Percentiles rank a stretch among this genome's conserved stretches.
Conservation (phyloP, 1,140 invertebrate genomes). For the Drosophila pseudoananassae region DNA sequence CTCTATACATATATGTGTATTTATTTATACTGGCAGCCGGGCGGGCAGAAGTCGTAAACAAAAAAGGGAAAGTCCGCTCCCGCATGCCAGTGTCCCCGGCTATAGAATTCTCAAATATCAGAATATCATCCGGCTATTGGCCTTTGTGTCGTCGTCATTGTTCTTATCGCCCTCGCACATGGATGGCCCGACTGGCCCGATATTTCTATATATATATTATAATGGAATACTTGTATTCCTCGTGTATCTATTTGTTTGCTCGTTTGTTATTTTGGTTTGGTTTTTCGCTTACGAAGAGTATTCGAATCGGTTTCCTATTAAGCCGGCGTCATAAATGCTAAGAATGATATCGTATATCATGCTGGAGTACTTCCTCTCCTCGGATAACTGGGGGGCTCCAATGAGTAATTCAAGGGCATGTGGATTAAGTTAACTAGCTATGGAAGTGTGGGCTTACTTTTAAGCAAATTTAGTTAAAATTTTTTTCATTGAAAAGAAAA, state of each 20-base stretch:
- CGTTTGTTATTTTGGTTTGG: constrained; percentile 15
- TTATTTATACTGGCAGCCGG: not conserved
- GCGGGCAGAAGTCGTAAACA: constrained; percentile 17
- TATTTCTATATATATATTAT: constrained; percentile 19
- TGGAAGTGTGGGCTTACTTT: no score
- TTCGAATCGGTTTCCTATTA: not conserved
- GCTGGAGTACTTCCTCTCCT: not conserved
- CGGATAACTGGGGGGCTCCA: not conserved
- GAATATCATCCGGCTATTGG: constrained; percentile 73
- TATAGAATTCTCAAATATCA: constrained; percentile 9
- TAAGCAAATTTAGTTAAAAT: no score
- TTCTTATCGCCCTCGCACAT: constrained; percentile 65
- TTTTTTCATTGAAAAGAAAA: not conserved
- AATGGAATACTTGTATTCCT: not conserved
- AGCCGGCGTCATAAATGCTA: not conserved
- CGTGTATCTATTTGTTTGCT: constrained; percentile 23
- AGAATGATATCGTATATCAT: constrained; percentile 5
- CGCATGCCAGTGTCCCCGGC: not conserved
- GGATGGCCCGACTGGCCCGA: constrained; percentile 8
- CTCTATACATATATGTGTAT: not conserved
- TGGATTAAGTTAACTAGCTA: not conserved
- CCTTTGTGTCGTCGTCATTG: constrained; percentile 67
- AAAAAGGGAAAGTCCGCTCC: constrained; percentile 63
- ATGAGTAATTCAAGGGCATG: constrained; percentile 57
- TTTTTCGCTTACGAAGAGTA: constrained; percentile 3